Evolutionary conservation across 2,888 invertebrate species (phyloP).

Genomic region (Cremastobaeus sp.): DNA sequence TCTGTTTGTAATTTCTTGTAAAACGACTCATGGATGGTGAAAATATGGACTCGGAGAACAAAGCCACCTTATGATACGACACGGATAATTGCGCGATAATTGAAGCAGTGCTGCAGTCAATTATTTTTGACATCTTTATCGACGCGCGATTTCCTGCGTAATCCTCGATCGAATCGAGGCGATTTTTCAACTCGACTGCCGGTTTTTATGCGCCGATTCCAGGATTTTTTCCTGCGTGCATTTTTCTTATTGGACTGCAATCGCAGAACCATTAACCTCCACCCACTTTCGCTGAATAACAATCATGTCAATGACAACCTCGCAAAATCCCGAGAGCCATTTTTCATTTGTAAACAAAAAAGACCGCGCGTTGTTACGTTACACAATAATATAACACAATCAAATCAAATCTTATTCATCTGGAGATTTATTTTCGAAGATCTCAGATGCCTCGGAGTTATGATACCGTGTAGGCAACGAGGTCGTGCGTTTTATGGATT

Average conservation of each 20-base stretch:
- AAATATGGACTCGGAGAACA: conserved; percentile 30
- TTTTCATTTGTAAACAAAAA: conserved; percentile 36
- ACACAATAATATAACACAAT: conserved; percentile 27
- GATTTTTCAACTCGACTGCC: neutral
- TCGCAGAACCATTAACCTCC: conserved; percentile 47
- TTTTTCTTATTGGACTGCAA: conserved; percentile 35
- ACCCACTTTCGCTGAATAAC: conserved; percentile 39
- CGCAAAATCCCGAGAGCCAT: conserved; percentile 29
- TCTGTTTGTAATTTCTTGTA: conserved; percentile 25
- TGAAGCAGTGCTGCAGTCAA: conserved; percentile 13
- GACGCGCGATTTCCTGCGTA: too few relatives aligned
- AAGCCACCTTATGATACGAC: conserved; percentile 25
- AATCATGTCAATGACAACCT: conserved; percentile 39
- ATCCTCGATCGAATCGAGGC: too few relatives aligned
- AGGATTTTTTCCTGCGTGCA: conserved; percentile 17
- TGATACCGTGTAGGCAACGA: conserved; percentile 14
- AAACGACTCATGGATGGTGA: conserved; percentile 19
- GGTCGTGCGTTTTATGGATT: conserved; percentile 13
- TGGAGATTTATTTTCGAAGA: conserved; percentile 21
- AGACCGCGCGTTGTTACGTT: conserved; percentile 26
- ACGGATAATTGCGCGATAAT: conserved; percentile 10
- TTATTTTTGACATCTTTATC: conserved; percentile 25
- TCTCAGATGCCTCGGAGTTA: conserved; percentile 5
- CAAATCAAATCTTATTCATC: conserved; percentile 29
- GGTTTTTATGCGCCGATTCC: too few relatives aligned